Evolutionary conservation across 2,888 invertebrate genomes (phyloP).

Genomic region (Nymphalis c-album): DNA sequence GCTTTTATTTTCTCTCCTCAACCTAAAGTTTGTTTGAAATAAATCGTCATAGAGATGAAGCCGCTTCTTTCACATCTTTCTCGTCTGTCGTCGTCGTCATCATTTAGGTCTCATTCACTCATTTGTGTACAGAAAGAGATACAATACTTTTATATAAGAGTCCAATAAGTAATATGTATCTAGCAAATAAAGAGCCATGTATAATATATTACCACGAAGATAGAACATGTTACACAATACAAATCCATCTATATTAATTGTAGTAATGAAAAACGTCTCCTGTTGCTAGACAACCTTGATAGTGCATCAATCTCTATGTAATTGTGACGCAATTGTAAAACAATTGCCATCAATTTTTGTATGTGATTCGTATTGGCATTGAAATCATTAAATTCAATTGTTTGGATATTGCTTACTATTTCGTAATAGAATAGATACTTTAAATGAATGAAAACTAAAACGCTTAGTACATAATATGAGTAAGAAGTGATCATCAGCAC

Average conservation of each 20-base stretch:
- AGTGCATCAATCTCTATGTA: conserved; percentile 18
- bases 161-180: background rate
- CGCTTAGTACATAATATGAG: background rate
- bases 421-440: background rate
- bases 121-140: background rate
- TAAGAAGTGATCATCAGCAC: no score
- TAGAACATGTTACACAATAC: background rate
- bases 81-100: no score
- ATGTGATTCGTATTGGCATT: conserved; percentile 32
- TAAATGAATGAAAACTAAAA: background rate
- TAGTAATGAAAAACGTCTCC: conserved; percentile 19
- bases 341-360: conserved; percentile 34
- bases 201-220: no score
- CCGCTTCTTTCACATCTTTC: no score
- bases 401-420: conserved; percentile 3
- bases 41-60: no score
- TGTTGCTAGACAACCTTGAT: conserved; percentile 28
- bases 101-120: background rate
- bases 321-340: conserved; percentile 19
- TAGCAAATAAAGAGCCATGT: no score
- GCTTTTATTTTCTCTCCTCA: background rate
- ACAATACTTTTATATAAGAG: background rate
- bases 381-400: conserved; percentile 33
- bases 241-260: conserved; percentile 17
- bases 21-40: no score